A percentile compares a stretch with the other conserved stretches of the same genome.
These are phyloP conservation scores for Nothura maculosa DNA, from an alignment of 2,797 vertebrate species.

Conservation along the genomic window DNA sequence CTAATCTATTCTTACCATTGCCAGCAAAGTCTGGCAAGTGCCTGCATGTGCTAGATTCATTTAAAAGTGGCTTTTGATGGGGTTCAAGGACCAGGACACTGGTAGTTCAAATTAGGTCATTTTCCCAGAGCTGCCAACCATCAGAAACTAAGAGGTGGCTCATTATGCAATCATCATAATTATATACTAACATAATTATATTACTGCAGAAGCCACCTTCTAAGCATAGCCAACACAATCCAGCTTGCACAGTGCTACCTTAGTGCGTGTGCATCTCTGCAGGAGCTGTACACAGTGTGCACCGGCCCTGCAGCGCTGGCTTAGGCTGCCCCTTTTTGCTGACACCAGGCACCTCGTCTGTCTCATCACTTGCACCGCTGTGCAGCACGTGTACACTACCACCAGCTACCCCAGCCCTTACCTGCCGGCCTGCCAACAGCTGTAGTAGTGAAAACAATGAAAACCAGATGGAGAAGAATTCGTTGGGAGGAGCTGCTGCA, in stretches of 20 bases:
- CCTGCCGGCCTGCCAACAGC: neutral
- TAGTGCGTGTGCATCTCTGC: neutral
- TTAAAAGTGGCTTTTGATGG: slow-evolving; percentile 24
- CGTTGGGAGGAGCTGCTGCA: too few relatives aligned
- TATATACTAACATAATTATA: neutral
- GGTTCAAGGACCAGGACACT: neutral
- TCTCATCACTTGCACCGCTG: neutral
- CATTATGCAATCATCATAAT: slow-evolving; percentile 37
- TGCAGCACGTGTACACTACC: too few relatives aligned
- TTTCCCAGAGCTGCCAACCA: slow-evolving; percentile 22
- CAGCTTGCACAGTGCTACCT: neutral
- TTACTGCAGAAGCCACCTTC: neutral
- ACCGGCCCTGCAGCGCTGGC: too few relatives aligned
- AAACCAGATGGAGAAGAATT: neutral
- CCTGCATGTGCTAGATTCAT: slow-evolving; percentile 15
- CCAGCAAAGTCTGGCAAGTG: slow-evolving; percentile 21
- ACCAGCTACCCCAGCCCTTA: accelerated
- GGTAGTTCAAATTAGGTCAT: slow-evolving; percentile 5
- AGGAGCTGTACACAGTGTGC: neutral
- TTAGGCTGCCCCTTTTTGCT: too few relatives aligned
- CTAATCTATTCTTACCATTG: slow-evolving; percentile 42
- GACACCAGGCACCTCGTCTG: neutral
- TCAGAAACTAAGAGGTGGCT: slow-evolving; percentile 32
- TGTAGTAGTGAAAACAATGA: neutral
- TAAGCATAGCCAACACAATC: slow-evolving; percentile 34